Evolutionary conservation across 2,888 invertebrate species (phyloP), one percentile per base, ranked within the genome.

Genomic region (Phortica okadai): DNA sequence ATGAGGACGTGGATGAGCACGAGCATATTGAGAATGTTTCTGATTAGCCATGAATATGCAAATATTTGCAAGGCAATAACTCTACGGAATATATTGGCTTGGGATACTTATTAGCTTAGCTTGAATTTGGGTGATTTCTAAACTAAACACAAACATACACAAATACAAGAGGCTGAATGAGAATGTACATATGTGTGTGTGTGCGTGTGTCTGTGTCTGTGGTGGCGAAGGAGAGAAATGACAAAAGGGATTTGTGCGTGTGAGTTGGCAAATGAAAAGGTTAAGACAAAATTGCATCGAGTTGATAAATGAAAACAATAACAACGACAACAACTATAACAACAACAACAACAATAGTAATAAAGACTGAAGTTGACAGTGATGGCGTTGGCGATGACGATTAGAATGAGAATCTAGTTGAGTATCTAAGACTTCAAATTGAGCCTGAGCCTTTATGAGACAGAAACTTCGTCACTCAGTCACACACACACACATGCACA

Each of bases 1-100:
- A 59, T 59, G 59, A 62, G 21, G 10, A 21, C 16, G n/a, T 56
- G 56, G 56, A 56, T 8, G 56, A n/a, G n/a, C 14, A 11, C 11
- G 56, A 21, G 21, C 21, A 21, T 21, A 50, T 2, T 11, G 21
- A 16, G 33, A n/a, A 56, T 16, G 16, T 16, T n/a, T 56, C n/a
- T 56, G 6, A 62, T 62, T 62, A 62, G 62, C 62, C 25, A 62
- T 62, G 62, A 62, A 62, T 62, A 62, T 62, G 62, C 62, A 62
- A 62, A 62, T 62, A 25, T 62, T 62, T 62, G 25, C 62, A 62
- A 62, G 25, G 62, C 62, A 25, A 62, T 62, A 62, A 62, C 62
- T 62, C 25, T 25, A 62, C 25, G 21, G 62, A 25, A 62, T 16
- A 10, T 7, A 25, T 56, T 56, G 56, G 16, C 14, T 16, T 56